Conservation (phyloP, 2,888 invertebrate species). For the Diplazon laetatorius region DNA sequence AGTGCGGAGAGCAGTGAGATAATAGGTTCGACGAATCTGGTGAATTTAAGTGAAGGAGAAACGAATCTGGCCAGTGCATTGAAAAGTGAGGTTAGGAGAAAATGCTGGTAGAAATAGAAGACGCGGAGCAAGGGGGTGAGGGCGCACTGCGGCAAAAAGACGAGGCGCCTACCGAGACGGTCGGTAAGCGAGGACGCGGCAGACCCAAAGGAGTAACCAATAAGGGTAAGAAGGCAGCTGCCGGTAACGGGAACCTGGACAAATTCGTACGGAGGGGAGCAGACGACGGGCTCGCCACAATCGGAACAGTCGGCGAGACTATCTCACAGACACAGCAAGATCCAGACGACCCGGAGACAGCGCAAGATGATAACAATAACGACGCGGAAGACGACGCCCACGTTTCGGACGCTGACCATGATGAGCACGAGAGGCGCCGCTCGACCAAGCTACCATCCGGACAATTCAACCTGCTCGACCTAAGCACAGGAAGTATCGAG, state of each 20-base stretch:
- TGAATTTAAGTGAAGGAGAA: background rate
- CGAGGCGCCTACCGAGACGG: background rate
- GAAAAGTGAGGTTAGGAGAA: background rate
- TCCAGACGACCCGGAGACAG: no score
- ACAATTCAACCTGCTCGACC: background rate
- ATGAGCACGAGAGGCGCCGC: background rate
- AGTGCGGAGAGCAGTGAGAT: background rate
- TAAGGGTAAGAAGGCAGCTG: background rate
- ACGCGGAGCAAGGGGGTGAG: background rate
- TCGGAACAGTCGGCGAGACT: no score
- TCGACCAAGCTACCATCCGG: background rate
- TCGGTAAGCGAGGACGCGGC: background rate
- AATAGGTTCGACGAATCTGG: background rate
- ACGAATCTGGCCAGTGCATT: background rate
- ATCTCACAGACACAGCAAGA: no score
- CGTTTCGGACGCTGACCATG: background rate
- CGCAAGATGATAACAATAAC: no score
- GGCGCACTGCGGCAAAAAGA: background rate
- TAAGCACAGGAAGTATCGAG: background rate
- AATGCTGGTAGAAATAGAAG: background rate
- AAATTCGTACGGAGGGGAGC: no score
- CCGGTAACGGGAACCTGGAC: background rate
- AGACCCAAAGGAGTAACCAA: constrained; percentile 2
- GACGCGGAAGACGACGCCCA: no score
- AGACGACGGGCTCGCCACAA: no score